Evolutionary conservation across 2,113 vertebrate genomes (phyloP), one percentile per base, ranked within the genome.

Genomic region (Dasyprocta punctata): DNA sequence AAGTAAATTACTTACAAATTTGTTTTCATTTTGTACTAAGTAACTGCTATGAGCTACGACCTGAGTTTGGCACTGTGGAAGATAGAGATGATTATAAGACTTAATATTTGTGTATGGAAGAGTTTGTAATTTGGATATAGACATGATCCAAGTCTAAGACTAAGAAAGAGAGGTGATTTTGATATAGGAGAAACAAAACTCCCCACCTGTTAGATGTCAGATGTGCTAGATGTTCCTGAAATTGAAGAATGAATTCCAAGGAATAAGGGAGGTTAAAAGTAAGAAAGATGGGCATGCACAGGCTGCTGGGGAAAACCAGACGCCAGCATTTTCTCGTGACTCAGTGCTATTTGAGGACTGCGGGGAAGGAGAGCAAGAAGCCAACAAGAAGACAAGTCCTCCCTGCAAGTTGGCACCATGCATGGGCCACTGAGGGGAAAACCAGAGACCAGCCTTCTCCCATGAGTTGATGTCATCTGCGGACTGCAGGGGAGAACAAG

Each of bases 21-120:
- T 93, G 86, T 95, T 69, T 65, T 82, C 61, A n/a, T 85, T 94
- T 91, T 88, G 52, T 33, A 69, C 28, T 77, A 22, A 89, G 19
- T 75, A 83, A 61, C 61, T 86, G 24, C 84, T 86, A 2, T 89
- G 71, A 87, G 44, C 58, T 54, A 33, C 87, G 33, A 75, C 12
- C 87, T 58, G 78, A 85, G 16, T 60, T 89, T 26, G 69, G 33
- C 47, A 77, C 26, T 0, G 0, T 85, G 56, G 52, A 56, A 80
- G 77, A 67, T 33, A 10, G 63, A 84, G 9, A 41, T 73, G 36
- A 81, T 49, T 65, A 4, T 13, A 38, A 69, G 60, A 41, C 3
- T 13, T 54, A 19, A 44, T 41, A 10, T 89, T 80, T 56, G 44
- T 80, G 13, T 36, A 75, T 67, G 75, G 81, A 87, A 54, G 81